Base-by-base conservation (phyloP, 2,888 invertebrate species). In the Actias luna region DNA sequence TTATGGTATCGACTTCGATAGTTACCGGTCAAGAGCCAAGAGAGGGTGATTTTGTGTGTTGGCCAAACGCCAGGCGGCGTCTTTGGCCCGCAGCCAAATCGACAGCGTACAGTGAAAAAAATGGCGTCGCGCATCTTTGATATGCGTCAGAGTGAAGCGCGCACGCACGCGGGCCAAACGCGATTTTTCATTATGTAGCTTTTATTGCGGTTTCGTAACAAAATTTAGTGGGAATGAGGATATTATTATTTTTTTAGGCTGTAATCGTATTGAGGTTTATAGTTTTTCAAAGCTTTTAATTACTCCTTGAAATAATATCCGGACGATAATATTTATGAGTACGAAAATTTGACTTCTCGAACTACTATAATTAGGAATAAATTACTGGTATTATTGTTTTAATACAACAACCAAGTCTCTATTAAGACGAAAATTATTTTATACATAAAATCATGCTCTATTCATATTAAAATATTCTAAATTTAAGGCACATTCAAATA, bases 121-220 rank as follows among this genome's bases (percentile, higher is more conserved):
- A 88, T 83, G 82, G 80, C 84, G 90, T 89, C 92, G 91, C 92
- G 84, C 89, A 88, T 89, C 91, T 92, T 87, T 83, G 85, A 89
- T 89, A 92, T 92, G 92, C 92, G 92, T 92, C 92, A 92, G 85
- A 84, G 77, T 84, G 81, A 78, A 84, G 80, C 88, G 85, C 84
- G 75, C 83, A 83, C 87, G 85, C 88, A 83, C 66, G 67, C 68
- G 66, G 67, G 68, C 67, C 73, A 70, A 69, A 69, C 72, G 74
- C 70, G 74, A 65, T 74, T 76, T 75, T 75, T 76, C 76, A 71
- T 75, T 72, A 79, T 72, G 68, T 74, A 73, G 73, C 72, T 77
- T 74, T 74, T 74, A 73, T 75, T 76, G 74, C 67, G 72, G 69
- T 59, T 59, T 63, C 62, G 59, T 55, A 59, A 55, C 29, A 29